These are phyloP conservation scores for Rhaphigaster nebulosa DNA, from an alignment of 2,888 invertebrate species.

Conservation along the genomic window DNA sequence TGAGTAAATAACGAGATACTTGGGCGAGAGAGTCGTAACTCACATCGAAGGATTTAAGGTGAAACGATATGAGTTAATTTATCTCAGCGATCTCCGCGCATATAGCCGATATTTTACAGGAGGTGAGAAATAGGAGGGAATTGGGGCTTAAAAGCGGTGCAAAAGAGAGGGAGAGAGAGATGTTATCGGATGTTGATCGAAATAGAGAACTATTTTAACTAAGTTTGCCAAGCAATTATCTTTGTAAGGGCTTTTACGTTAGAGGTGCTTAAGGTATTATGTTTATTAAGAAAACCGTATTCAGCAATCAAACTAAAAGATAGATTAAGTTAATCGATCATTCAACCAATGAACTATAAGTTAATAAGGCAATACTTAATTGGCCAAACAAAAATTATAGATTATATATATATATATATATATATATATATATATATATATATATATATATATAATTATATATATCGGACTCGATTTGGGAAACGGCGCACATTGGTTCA, in stretches of 20 bases:
- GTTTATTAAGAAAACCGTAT: neutral
- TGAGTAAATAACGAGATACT: slow-evolving; percentile 30
- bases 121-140: neutral
- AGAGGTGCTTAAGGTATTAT: neutral
- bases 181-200: neutral
- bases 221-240: neutral
- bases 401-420: neutral
- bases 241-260: neutral
- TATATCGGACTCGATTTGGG: too few relatives aligned
- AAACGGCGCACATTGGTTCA: too few relatives aligned
- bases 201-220: neutral
- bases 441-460: too few relatives aligned
- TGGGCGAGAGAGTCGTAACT: neutral
- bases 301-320: neutral
- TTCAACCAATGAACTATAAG: too few relatives aligned
- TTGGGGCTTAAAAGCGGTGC: neutral
- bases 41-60: slow-evolving; percentile 14
- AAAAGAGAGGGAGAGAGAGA: slow-evolving; percentile 16
- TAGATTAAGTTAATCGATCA: too few relatives aligned
- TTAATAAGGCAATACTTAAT: neutral
- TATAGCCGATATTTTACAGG: slow-evolving; percentile 21
- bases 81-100: neutral
- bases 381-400: neutral
- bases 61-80: slow-evolving; percentile 29
- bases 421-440: too few relatives aligned